Base-by-base conservation (phyloP, 2,113 vertebrate genomes). In the Clarias batrachus region DNA sequence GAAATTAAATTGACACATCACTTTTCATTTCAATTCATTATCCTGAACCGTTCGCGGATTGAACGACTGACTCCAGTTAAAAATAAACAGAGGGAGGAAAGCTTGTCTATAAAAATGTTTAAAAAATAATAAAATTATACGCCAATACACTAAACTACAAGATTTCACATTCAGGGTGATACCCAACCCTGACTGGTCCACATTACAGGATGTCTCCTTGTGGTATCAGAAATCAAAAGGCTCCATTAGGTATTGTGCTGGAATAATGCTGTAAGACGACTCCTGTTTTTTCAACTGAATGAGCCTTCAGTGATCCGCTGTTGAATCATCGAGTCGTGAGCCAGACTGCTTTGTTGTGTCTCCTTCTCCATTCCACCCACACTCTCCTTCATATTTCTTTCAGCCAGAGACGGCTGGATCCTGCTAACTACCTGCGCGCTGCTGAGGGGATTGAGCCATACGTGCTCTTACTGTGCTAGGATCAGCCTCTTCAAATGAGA, bases 1-100 rank as follows among this genome's bases (percentile, higher is more conserved):
- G 91, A 93, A 94, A 95, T 94, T 94, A 92, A 94, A 94, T 93
- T 93, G 91, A 60, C 87, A 89, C 92, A 91, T 94, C 94, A 94
- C 92, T 92, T 93, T 94, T 94, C 91, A 90, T 93, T 93, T 91
- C 90, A 93, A 93, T 93, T 71, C 37, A 23, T 74, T 25, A 93
- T 90, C 60, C 86, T 89, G 88, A 90, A 21, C 62, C 87, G 81
- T 88, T 89, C 59, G 89, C 91, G 93, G 94, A 89, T 92, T 93
- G 93, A 48, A 94, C 92, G 88, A 93, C 89, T 85, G 81, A 89
- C 86, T 93, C 91, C 92, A 85, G 84, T 91, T 11, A 71, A 16
- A 16, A 21, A 14, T 33, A 82, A 57, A 16, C 52, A 30, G 16
- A 27, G 41, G 56, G 37, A 23, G 54, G 10, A 13, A n/a, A 33